A percentile compares a stretch with the other conserved stretches of the same genome.
These are phyloP conservation scores for Hyalella azteca DNA, from an alignment of 2,888 invertebrate genomes.

Conservation along the genomic window DNA sequence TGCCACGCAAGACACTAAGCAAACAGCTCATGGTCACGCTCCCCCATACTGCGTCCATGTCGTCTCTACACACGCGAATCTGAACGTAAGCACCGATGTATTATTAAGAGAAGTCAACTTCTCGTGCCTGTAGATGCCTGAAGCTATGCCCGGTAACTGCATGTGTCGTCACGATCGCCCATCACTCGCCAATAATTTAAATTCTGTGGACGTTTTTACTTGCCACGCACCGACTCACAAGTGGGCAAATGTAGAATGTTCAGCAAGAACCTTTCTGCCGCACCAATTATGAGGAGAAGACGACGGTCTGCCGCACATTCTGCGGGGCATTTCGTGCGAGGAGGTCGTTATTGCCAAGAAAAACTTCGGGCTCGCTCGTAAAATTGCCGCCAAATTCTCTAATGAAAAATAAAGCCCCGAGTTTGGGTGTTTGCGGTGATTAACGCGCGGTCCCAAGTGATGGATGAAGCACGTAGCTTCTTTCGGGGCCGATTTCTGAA, in stretches of 20 bases:
- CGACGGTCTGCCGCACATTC: not conserved
- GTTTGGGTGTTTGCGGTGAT: not conserved
- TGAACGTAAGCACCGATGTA: not conserved
- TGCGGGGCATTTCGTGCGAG: not conserved
- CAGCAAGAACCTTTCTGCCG: not conserved
- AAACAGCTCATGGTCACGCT: no score
- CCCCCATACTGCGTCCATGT: no score
- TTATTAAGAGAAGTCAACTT: not conserved
- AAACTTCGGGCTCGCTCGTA: not conserved
- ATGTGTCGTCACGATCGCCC: not conserved
- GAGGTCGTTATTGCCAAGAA: constrained; percentile 26
- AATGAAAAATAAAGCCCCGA: constrained; percentile 24
- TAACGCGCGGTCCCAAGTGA: not conserved
- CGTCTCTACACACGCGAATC: not conserved
- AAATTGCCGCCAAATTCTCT: constrained; percentile 30
- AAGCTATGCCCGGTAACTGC: constrained; percentile 6
- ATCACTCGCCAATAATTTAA: not conserved
- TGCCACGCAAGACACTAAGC: no score
- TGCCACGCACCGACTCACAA: not conserved
- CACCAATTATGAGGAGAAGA: constrained; percentile 17
- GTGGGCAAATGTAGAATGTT: not conserved
- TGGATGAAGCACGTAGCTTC: not conserved
- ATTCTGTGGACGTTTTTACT: not conserved
- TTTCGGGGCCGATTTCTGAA: not conserved
- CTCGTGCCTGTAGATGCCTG: not conserved